A percentile compares a stretch with the other conserved stretches of the same genome.
Evolutionary conservation across 2,113 vertebrate genomes (phyloP).

Genomic region (Malurus alboscapulatus): DNA sequence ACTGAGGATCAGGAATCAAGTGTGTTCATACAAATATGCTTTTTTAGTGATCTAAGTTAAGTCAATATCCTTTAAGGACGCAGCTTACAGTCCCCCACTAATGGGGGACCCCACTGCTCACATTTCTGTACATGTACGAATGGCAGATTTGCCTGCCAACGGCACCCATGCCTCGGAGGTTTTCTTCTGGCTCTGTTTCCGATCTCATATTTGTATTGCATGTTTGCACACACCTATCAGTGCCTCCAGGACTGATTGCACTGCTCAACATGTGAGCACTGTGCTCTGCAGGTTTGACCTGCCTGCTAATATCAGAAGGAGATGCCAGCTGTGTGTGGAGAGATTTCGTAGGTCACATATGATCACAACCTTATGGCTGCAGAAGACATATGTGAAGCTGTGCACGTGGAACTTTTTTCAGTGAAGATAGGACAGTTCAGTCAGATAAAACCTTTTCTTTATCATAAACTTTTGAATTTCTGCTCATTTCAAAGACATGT

Average conservation of each 20-base stretch:
- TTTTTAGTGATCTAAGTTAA: background rate
- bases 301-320: background rate
- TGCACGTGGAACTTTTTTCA: background rate
- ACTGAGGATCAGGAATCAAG: background rate
- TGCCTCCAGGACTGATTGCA: background rate
- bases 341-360: background rate
- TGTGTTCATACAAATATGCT: background rate
- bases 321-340: accelerated
- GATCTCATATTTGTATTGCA: background rate
- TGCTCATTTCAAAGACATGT: background rate
- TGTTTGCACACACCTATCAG: background rate
- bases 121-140: background rate
- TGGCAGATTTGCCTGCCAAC: background rate
- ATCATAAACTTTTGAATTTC: background rate
- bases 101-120: background rate
- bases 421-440: background rate
- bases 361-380: background rate
- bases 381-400: background rate
- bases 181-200: background rate
- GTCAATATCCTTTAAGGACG: background rate
- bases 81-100: background rate
- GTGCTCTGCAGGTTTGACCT: background rate
- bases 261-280: background rate
- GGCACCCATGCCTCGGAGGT: accelerated
- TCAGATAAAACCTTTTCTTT: background rate